Evolutionary conservation across 2,888 invertebrate genomes (phyloP).

Genomic region (Flexamia atlantica): DNA sequence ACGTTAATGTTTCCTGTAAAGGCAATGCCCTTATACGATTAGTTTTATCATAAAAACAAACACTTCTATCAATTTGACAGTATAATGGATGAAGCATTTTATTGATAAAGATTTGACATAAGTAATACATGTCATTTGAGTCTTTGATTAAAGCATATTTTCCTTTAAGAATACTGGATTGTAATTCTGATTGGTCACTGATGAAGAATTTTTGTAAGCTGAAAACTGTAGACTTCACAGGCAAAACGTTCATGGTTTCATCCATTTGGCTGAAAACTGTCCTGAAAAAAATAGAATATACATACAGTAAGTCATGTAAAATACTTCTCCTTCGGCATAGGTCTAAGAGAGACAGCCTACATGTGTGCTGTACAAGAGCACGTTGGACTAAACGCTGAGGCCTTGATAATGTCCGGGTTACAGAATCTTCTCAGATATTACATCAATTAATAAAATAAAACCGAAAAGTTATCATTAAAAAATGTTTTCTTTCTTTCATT

Average conservation of each 20-base stretch:
- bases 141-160: constrained; percentile 64
- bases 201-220: constrained; percentile 36
- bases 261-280: not conserved
- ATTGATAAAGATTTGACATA: constrained; percentile 67
- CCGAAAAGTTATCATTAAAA: too few relatives aligned
- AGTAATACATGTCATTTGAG: constrained; percentile 60
- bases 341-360: too few relatives aligned
- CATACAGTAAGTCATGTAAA: too few relatives aligned
- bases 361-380: too few relatives aligned
- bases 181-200: not conserved
- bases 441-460: too few relatives aligned
- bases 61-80: constrained; percentile 68
- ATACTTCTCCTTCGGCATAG: too few relatives aligned
- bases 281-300: not conserved
- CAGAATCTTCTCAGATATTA: too few relatives aligned
- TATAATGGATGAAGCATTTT: constrained; percentile 64
- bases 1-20: not conserved
- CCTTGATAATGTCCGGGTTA: too few relatives aligned
- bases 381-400: too few relatives aligned
- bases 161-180: constrained; percentile 60
- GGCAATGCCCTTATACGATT: constrained; percentile 1
- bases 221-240: not conserved
- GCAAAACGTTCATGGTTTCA: not conserved
- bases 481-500: too few relatives aligned
- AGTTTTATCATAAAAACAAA: constrained; percentile 57